phyloP scores from a whole-genome alignment of 2,888 invertebrate genomes.

The Ophion ventricosus region DNA sequence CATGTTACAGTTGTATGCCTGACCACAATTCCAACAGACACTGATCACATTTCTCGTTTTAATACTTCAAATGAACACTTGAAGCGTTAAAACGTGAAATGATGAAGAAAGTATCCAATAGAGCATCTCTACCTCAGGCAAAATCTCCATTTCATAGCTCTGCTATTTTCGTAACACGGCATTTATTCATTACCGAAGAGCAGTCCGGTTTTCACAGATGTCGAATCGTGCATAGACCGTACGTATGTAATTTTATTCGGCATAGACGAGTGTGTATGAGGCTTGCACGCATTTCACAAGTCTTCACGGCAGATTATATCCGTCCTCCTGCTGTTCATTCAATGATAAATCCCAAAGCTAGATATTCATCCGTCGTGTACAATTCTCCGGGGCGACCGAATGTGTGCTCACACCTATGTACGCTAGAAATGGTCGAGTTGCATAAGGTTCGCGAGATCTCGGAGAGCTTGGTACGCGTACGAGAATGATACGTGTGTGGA shows the following conservation, averaged over 20 bases:
- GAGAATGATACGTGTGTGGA: slow-evolving; percentile 35
- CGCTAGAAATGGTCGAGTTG: not conserved
- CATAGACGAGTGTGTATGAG: too few species aligned
- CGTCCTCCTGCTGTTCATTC: slow-evolving; percentile 28
- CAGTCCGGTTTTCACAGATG: not conserved
- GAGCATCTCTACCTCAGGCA: not conserved
- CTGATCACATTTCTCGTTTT: not conserved
- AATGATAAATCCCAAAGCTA: slow-evolving; percentile 24
- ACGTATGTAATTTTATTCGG: too few species aligned
- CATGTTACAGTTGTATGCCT: not conserved
- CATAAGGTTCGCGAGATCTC: not conserved
- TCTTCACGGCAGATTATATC: slow-evolving; percentile 4
- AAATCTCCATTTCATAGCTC: not conserved
- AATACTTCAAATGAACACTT: not conserved
- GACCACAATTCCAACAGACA: not conserved
- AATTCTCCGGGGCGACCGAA: not conserved
- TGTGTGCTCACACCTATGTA: slow-evolving; percentile 5
- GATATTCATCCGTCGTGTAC: slow-evolving; percentile 23
- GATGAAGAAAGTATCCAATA: not conserved
- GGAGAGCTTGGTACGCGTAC: slow-evolving; percentile 20
- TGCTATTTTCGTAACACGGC: not conserved
- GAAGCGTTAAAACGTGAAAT: not conserved
- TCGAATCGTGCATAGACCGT: too few species aligned
- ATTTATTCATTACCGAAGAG: not conserved
- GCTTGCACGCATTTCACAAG: slow-evolving; percentile 1